These are phyloP conservation scores for Diachasmimorpha longicaudata DNA, from an alignment of 1,140 invertebrate genomes.

Conservation along the genomic window DNA sequence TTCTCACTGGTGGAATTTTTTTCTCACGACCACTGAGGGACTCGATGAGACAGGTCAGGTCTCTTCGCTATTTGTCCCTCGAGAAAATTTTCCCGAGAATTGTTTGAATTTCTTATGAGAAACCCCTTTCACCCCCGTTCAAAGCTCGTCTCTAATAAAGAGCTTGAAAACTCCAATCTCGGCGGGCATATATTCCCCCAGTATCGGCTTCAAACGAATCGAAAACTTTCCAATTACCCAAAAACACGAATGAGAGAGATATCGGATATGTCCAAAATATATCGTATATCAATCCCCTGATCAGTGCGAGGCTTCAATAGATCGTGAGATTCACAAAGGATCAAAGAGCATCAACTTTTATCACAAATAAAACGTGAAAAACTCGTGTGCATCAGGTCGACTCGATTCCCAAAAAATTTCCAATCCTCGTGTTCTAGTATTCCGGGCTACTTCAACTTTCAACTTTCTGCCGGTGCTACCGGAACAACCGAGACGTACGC, in stretches of 20 bases:
- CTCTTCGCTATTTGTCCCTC: neutral
- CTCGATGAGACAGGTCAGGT: conserved; percentile 9
- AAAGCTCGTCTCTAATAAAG: neutral
- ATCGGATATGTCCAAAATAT: neutral
- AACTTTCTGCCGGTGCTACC: conserved; percentile 26
- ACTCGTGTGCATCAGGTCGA: neutral
- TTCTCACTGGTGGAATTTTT: conserved; percentile 5
- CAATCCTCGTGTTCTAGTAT: neutral
- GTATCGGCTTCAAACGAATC: no score
- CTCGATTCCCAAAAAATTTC: neutral
- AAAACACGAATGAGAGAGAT: no score
- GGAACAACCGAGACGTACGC: neutral
- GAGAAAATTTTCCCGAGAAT: neutral
- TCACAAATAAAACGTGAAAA: neutral
- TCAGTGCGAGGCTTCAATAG: neutral
- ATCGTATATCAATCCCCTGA: neutral
- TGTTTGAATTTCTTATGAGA: neutral
- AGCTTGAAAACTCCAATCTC: neutral
- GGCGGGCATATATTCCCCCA: no score
- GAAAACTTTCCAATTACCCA: no score
- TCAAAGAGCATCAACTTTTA: neutral
- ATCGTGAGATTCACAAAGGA: neutral
- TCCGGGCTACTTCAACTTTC: neutral
- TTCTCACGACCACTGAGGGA: neutral
- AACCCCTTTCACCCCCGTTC: neutral